Conservation (phyloP, 2,797 vertebrate species). For the Brachyrhaphis roseni region DNA sequence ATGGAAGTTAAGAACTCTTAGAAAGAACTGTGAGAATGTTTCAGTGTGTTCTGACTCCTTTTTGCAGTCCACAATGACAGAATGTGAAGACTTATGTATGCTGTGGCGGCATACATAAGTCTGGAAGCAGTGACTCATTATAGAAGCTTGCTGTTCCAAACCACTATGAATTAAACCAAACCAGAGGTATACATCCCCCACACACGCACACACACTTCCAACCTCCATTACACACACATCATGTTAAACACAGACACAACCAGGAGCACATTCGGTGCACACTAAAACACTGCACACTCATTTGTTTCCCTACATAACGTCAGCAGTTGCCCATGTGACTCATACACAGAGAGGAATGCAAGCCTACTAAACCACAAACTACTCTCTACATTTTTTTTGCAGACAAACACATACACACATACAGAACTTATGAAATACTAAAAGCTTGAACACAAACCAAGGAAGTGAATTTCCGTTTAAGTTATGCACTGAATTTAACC, state of each 20-base stretch:
- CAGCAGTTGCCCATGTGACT: slow-evolving; percentile 51
- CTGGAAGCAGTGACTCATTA: slow-evolving; percentile 80
- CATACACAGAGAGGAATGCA: slow-evolving; percentile 49
- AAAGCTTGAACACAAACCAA: slow-evolving; percentile 24
- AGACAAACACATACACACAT: slow-evolving; percentile 6
- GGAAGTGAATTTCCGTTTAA: slow-evolving; percentile 16
- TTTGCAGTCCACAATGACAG: slow-evolving; percentile 18
- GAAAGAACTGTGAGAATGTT: not conserved
- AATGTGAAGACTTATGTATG: slow-evolving; percentile 17
- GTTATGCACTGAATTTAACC: slow-evolving; percentile 23
- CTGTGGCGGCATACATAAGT: slow-evolving; percentile 21
- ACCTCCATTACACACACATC: not conserved
- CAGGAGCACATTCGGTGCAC: slow-evolving; percentile 5
- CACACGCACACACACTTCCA: slow-evolving; percentile 12
- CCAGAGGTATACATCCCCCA: slow-evolving; percentile 28
- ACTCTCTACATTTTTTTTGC: slow-evolving; percentile 14
- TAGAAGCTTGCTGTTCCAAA: slow-evolving; percentile 64
- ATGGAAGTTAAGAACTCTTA: slow-evolving; percentile 24
- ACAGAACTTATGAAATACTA: slow-evolving; percentile 39
- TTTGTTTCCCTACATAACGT: slow-evolving; percentile 34
- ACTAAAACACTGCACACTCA: not conserved
- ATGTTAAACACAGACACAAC: slow-evolving; percentile 18
- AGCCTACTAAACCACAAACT: slow-evolving; percentile 58
- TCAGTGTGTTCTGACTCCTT: slow-evolving; percentile 31
- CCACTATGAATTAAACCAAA: slow-evolving; percentile 67